Base-by-base conservation (phyloP, 2,888 invertebrate genomes). In the Drosophila mimica region DNA sequence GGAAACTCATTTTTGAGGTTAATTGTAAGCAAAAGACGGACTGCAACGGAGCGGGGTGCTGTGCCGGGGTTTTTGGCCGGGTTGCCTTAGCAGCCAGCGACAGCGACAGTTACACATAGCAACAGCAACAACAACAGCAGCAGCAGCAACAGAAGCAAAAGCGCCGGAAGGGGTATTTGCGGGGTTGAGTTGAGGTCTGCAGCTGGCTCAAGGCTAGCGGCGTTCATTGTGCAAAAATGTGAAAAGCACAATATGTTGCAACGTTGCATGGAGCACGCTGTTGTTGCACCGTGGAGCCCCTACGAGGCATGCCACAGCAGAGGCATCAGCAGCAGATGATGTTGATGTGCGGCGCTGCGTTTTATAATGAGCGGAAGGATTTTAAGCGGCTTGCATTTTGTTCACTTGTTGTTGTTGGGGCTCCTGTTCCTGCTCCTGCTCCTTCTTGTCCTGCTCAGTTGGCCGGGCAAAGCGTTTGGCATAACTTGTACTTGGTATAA, bases 1-100 rank as follows among this genome's bases (percentile, higher is more conserved):
- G 88, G 88, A 85, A 88, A 85, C 88, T 85, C 85, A 86, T 86
- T 85, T 85, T 85, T 85, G 85, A 86, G 85, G 85, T 85, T 85
- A 85, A 85, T 85, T 85, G 85, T 85, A 83, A 88, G 85, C 85
- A 83, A 82, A 85, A 83, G 78, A 83, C 81, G 88, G 61, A 30
- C 51, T 33, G 60, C 13, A 49, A 34, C 7, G 57, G 30, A 43
- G 30, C 17, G 25, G 17, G 28, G 56, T 51, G 20, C 8, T 11
- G 52, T 3, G 38, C 20, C 5, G 9, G 46, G 46, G 34, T 9
- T 8, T n/a, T 36, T 40, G 31, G 54, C 34, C 38, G 30, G 51
- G n/a, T 25, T 40, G 40, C 58, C 25, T 64, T 58, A 20, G 33
- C 58, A 34, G 40, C 20, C n/a, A 59, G 43, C 7, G 48, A 59